These are phyloP conservation scores for Nibea albiflora DNA, from an alignment of 2,113 vertebrate genomes.

Conservation along the genomic window DNA sequence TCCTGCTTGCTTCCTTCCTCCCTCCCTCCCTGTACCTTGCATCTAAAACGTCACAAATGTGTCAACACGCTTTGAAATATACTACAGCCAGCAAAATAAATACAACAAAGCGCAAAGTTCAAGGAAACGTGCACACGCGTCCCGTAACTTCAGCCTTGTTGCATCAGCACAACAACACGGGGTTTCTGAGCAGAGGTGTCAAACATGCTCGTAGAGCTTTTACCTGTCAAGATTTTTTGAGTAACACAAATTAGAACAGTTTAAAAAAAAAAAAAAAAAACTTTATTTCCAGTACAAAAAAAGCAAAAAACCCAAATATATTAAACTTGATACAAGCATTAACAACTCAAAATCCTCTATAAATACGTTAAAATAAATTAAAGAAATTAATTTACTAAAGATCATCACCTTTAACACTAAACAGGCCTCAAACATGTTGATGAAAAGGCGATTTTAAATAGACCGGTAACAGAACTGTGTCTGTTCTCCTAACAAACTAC, in stretches of 20 bases:
- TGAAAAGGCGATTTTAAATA: conserved; percentile 79
- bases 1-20: conserved; percentile 55
- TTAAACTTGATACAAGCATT: conserved; percentile 87
- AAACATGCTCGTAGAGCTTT: background rate
- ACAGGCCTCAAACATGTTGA: conserved; percentile 73
- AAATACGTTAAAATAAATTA: conserved; percentile 89
- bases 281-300: conserved; percentile 87
- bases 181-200: background rate
- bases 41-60: conserved; percentile 12
- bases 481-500: conserved; percentile 72
- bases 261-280: conserved; percentile 54
- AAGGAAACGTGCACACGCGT: background rate
- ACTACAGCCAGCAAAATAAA: background rate
- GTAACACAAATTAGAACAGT: conserved; percentile 4
- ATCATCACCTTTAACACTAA: conserved; percentile 76
- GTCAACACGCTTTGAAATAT: background rate
- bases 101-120: background rate
- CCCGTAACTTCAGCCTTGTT: background rate
- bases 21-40: conserved; percentile 36
- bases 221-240: background rate
- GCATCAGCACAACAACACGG: background rate
- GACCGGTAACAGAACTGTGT: conserved; percentile 58
- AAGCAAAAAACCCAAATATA: conserved; percentile 81
- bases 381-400: conserved; percentile 86
- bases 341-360: conserved; percentile 84